A percentile compares a stretch with the other conserved stretches of the same genome.
phyloP scores from a whole-genome alignment of 1,140 invertebrate genomes.

The Coptotermes formosanus region DNA sequence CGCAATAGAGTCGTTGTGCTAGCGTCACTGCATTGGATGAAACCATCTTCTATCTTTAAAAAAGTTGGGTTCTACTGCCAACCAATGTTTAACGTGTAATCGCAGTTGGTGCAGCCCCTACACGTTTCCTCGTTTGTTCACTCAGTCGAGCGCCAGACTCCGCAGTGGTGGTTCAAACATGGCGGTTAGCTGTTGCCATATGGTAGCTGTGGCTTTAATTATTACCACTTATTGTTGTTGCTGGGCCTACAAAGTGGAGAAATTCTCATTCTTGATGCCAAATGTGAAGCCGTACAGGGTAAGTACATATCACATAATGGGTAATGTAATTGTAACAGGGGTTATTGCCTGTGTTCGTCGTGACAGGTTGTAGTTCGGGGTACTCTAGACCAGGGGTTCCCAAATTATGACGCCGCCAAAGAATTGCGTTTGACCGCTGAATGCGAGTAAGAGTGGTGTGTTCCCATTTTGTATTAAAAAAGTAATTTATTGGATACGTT shows the following conservation, averaged over 20 bases:
- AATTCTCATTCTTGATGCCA: slow-evolving; percentile 30
- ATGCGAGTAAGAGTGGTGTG: too few relatives aligned
- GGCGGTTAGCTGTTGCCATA: slow-evolving; percentile 12
- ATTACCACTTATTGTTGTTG: not conserved
- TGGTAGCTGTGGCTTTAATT: not conserved
- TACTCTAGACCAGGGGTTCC: not conserved
- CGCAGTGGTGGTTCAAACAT: not conserved
- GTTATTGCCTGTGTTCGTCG: too few relatives aligned
- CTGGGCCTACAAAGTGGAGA: slow-evolving; percentile 22
- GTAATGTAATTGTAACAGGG: too few relatives aligned
- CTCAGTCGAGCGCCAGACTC: not conserved
- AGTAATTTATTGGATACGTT: too few relatives aligned
- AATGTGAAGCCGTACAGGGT: slow-evolving; percentile 30
- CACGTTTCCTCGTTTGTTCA: not conserved
- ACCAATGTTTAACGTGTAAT: not conserved
- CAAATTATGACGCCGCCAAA: too few relatives aligned
- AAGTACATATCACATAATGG: not conserved
- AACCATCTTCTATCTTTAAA: too few relatives aligned
- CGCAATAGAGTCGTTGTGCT: too few relatives aligned
- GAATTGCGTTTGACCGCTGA: too few relatives aligned
- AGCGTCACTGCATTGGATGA: too few relatives aligned
- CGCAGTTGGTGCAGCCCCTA: not conserved
- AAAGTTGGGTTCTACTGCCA: too few relatives aligned
- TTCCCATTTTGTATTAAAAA: too few relatives aligned
- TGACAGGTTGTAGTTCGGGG: not conserved